Evolutionary conservation across 2,888 invertebrate species (phyloP).

Genomic region (Enchytraeus crypticus): DNA sequence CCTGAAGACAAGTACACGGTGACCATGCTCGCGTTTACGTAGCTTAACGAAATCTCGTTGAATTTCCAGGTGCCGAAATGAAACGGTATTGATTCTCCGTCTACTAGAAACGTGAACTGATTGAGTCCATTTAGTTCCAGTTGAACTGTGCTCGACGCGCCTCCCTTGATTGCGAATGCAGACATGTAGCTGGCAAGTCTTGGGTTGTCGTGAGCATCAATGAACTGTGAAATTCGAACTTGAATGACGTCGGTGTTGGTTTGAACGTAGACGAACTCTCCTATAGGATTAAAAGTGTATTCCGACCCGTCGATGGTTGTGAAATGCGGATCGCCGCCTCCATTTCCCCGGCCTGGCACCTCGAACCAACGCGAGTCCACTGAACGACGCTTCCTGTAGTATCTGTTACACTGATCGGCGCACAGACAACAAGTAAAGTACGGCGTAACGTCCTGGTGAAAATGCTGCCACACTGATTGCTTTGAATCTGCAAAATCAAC

Average conservation of each 20-base stretch:
- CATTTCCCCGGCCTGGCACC: neutral
- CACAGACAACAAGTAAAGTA: conserved; percentile 1
- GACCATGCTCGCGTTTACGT: neutral
- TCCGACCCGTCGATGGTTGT: conserved; percentile 2
- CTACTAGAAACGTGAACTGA: neutral
- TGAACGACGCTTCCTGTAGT: conserved; percentile 14
- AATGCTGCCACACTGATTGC: neutral
- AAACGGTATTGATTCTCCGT: neutral
- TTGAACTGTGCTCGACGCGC: neutral
- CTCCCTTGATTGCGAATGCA: conserved; percentile 7
- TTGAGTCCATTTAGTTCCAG: conserved; percentile 4
- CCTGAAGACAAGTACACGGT: neutral
- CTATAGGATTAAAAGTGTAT: conserved; percentile 10
- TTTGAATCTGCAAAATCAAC: conserved; percentile 6
- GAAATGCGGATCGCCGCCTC: conserved; percentile 12
- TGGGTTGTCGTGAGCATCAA: neutral
- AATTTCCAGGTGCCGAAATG: neutral
- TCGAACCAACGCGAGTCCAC: conserved; percentile 2
- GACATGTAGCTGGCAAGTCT: conserved; percentile 5
- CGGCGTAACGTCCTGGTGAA: conserved; percentile 4
- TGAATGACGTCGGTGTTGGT: neutral
- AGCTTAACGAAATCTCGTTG: neutral
- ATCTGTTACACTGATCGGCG: conserved; percentile 5
- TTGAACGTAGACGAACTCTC: conserved; percentile 11
- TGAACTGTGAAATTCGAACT: conserved; percentile 5